Conservation (phyloP, 2,113 vertebrate species). For the Dunckerocampus dactyliophorus region DNA sequence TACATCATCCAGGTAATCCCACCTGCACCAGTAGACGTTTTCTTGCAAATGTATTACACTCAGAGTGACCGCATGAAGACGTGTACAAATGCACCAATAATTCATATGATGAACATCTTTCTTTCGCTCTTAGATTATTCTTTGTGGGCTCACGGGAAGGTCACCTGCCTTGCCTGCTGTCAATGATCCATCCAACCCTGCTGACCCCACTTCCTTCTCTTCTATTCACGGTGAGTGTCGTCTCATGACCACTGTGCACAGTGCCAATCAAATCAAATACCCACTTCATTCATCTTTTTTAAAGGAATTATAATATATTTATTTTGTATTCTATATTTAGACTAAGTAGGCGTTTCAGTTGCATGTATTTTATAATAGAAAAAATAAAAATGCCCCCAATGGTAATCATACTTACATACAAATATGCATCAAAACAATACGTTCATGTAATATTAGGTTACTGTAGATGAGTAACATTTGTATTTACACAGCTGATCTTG, state of each 20-base stretch:
- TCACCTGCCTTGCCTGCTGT: conserved; percentile 90
- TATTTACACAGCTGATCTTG: too few relatives aligned
- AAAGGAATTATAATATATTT: too few relatives aligned
- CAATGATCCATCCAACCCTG: conserved; percentile 93
- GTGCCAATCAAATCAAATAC: not conserved
- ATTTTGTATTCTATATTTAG: too few relatives aligned
- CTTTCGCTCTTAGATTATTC: conserved; percentile 79
- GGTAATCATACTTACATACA: too few relatives aligned
- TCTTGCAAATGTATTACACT: not conserved
- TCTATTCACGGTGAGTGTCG: conserved; percentile 83
- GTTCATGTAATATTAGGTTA: too few relatives aligned
- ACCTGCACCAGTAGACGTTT: not conserved
- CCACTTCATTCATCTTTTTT: too few relatives aligned
- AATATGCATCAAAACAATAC: too few relatives aligned
- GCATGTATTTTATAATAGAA: too few relatives aligned
- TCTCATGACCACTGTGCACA: not conserved
- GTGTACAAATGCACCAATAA: not conserved
- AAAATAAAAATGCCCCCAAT: too few relatives aligned
- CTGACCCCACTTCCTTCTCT: conserved; percentile 91
- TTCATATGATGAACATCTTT: not conserved
- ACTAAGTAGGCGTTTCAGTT: too few relatives aligned
- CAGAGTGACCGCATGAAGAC: not conserved
- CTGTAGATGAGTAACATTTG: too few relatives aligned
- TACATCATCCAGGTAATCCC: conserved; percentile 88
- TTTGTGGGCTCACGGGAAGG: conserved; percentile 94